Base-by-base conservation (phyloP, 2,113 vertebrate species). In the Panthera leo region DNA sequence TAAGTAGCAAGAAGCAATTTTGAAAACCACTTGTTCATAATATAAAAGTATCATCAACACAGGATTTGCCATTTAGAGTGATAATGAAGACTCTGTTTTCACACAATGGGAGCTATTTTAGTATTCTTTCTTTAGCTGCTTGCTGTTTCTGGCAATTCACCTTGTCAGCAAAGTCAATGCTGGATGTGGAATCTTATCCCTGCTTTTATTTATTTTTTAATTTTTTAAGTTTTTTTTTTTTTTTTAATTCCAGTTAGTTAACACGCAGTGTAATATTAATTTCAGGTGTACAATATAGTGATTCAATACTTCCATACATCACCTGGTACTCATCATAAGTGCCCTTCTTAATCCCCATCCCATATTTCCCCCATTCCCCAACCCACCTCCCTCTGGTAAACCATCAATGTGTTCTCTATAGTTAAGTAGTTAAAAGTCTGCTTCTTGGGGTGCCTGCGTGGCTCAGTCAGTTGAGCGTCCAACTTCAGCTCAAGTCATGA, bases 21-120 rank as follows among this genome's bases (percentile, higher is more conserved):
- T 94, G 8, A 94, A 89, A 97, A 80, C 9, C 34, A 93, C 78
- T 91, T 31, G 10, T 97, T 92, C 84, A 80, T 96, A 71, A 73
- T 75, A 92, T 78, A 76, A 96, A 97, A 58, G 7, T 95, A 94
- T 18, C 11, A 1, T 71, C 85, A 95, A 95, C 4, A n/a, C 34
- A 95, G 21, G 4, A 97, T 95, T 96, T 98, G 55, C 42, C 92
- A 92, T 96, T 98, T 94, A 93, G 78, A 97, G 23, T 93, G 63
- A 97, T 58, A 96, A 95, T 51, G 85, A 98, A 98, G 68, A 71
- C 11, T 85, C 89, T 5, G 4, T 45, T 98, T 98, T 94, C 70
- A 98, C 96, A 94, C 2, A 95, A 12, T 11, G 13, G 58, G 71
- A 84, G 8, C 67, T 73, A 73, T 97, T 98, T 98, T 78, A 67